Percentiles rank a stretch among this genome's conserved stretches.
These are phyloP conservation scores for Rhynchotus rufescens DNA, from an alignment of 2,797 vertebrate genomes.

Conservation along the genomic window DNA sequence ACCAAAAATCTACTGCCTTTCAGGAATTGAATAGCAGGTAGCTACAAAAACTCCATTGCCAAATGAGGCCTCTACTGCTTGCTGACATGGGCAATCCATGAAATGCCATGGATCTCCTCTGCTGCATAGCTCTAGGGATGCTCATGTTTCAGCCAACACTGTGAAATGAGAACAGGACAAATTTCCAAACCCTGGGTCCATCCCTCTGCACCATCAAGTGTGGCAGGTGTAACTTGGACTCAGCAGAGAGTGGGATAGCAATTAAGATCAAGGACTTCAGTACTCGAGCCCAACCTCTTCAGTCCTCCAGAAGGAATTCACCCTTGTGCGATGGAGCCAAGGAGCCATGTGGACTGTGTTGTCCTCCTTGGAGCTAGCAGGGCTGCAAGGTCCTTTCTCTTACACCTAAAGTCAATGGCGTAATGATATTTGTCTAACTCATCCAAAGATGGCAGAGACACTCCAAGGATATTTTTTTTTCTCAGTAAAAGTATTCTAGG, in stretches of 20 bases:
- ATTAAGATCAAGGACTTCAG: neutral
- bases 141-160: neutral
- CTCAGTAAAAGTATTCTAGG: neutral
- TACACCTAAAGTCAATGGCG: neutral
- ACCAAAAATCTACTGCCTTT: neutral
- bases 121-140: rapidly evolving
- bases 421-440: neutral
- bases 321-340: neutral
- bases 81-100: neutral
- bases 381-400: neutral
- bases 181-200: neutral
- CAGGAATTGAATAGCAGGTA: neutral
- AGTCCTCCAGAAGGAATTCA: neutral
- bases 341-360: neutral
- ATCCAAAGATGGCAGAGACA: neutral
- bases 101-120: neutral
- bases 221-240: neutral
- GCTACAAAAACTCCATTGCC: neutral
- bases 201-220: neutral
- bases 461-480: neutral
- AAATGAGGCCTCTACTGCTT: neutral
- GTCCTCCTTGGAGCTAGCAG: neutral
- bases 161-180: neutral
- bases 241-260: neutral
- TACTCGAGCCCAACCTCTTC: neutral